Evolutionary conservation across 2,113 vertebrate species (phyloP).

Genomic region (Limanda limanda): DNA sequence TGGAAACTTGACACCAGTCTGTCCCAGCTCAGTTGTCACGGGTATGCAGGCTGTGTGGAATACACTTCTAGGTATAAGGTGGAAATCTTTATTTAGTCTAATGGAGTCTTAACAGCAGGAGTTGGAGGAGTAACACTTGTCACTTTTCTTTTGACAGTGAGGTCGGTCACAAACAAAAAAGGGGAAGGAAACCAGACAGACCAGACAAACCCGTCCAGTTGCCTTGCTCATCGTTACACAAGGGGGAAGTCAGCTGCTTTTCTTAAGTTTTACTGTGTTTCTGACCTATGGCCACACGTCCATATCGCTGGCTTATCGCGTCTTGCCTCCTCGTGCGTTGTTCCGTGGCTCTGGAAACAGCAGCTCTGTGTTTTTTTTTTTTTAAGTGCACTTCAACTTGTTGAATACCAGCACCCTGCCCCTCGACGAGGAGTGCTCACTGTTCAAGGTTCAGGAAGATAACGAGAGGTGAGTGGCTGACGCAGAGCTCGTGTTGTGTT

Average conservation of each 20-base stretch:
- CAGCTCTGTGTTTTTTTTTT: conserved; percentile 11
- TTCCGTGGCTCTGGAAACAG: conserved; percentile 38
- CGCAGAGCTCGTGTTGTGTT: conserved; percentile 77
- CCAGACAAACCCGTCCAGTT: conserved; percentile 45
- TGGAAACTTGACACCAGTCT: conserved; percentile 58
- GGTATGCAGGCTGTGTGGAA: conserved; percentile 13
- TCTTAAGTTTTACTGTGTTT: conserved; percentile 22
- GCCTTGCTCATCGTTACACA: conserved; percentile 44
- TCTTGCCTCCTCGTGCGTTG: conserved; percentile 6
- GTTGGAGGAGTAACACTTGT: conserved; percentile 5
- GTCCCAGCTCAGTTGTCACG: conserved; percentile 56
- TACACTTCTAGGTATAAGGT: background rate
- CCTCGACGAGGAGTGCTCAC: conserved; percentile 59
- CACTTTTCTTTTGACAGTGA: conserved; percentile 30
- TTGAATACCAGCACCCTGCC: conserved; percentile 70
- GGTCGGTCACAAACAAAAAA: conserved; percentile 17
- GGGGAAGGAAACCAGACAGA: conserved; percentile 47
- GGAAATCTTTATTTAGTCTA: no score
- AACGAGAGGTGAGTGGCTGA: conserved; percentile 81
- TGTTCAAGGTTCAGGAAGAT: conserved; percentile 86
- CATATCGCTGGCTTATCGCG: conserved; percentile 55
- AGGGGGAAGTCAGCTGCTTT: conserved; percentile 38
- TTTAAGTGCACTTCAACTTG: conserved; percentile 64
- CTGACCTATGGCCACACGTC: conserved; percentile 17
- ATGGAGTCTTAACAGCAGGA: background rate